Conservation (phyloP, 2,797 vertebrate genomes). For the Tangara arthus region DNA sequence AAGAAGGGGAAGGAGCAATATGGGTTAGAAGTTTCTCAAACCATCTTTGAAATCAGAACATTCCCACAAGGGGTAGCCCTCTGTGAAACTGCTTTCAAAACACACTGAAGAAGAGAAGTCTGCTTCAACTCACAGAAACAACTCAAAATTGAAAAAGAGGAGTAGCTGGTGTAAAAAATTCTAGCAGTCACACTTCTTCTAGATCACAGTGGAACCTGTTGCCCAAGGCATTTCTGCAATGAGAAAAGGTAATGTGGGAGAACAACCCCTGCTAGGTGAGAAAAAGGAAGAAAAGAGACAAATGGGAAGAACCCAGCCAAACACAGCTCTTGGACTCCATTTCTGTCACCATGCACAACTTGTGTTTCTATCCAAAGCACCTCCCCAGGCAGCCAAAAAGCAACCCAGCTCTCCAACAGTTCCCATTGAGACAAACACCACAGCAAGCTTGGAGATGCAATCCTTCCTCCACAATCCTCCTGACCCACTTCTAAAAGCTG, state of each 20-base stretch:
- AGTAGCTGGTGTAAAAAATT: not conserved
- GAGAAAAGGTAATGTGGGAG: not conserved
- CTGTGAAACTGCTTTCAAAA: not conserved
- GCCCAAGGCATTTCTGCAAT: not conserved
- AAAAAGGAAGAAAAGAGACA: not conserved
- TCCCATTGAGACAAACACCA: not conserved
- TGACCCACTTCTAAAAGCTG: not conserved
- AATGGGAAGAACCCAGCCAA: not conserved
- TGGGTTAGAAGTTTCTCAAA: not conserved
- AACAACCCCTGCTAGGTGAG: not conserved
- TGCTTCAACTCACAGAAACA: not conserved
- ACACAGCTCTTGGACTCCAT: not conserved
- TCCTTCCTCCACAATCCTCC: not conserved
- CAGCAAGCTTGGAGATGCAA: not conserved
- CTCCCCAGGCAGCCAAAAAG: not conserved
- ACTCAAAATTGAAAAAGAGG: not conserved
- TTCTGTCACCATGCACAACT: not conserved
- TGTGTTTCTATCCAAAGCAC: not conserved
- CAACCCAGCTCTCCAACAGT: not conserved
- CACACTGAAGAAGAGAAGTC: not conserved
- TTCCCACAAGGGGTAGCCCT: not conserved
- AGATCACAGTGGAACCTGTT: not conserved
- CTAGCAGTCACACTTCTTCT: not conserved
- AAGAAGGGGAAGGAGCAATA: not conserved
- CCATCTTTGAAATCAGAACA: not conserved